A percentile compares a stretch with the other conserved stretches of the same genome.
These are phyloP conservation scores for Drosophila flavopinicola DNA, from an alignment of 2,888 invertebrate species.

Conservation along the genomic window DNA sequence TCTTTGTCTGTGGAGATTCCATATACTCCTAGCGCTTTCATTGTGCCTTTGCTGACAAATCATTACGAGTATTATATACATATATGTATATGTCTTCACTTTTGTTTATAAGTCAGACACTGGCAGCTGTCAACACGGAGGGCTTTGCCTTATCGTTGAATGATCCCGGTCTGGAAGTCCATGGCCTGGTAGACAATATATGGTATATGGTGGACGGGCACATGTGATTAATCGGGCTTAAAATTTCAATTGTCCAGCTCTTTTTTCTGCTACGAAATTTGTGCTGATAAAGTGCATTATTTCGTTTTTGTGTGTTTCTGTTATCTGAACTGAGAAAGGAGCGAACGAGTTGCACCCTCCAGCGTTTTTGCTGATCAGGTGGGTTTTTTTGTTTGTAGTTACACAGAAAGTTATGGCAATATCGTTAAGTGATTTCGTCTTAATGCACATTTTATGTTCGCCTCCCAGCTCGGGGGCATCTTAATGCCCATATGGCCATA, in stretches of 20 bases:
- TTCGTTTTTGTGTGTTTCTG: slow-evolving; percentile 1
- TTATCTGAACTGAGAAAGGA: slow-evolving; percentile 39
- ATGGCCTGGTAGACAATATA: slow-evolving; percentile 21
- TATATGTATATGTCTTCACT: slow-evolving; percentile 4
- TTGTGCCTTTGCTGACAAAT: slow-evolving; percentile 28
- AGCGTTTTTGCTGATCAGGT: no score
- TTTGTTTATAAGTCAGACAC: slow-evolving; percentile 17
- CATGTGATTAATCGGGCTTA: slow-evolving; percentile 64
- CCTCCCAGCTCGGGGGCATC: slow-evolving; percentile 32
- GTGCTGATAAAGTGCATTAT: slow-evolving; percentile 54
- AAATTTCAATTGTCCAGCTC: slow-evolving; percentile 49
- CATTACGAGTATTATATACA: slow-evolving; percentile 7
- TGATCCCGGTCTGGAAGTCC: slow-evolving; percentile 42
- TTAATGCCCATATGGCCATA: slow-evolving; percentile 23
- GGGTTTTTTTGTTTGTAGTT: slow-evolving; percentile 5
- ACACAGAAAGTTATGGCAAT: slow-evolving; percentile 22
- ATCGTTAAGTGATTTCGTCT: slow-evolving; percentile 42
- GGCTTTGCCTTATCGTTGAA: slow-evolving; percentile 63
- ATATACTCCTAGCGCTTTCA: not conserved
- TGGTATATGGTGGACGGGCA: slow-evolving; percentile 6
- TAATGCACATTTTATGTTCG: slow-evolving; percentile 39
- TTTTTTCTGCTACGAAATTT: slow-evolving; percentile 24
- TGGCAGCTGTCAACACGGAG: slow-evolving; percentile 52
- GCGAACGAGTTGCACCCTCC: slow-evolving; percentile 1
- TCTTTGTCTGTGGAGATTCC: slow-evolving; percentile 6